Evolutionary conservation across 2,888 invertebrate species (phyloP), one percentile per base, ranked within the genome.

Genomic region (Hypsopygia costalis): DNA sequence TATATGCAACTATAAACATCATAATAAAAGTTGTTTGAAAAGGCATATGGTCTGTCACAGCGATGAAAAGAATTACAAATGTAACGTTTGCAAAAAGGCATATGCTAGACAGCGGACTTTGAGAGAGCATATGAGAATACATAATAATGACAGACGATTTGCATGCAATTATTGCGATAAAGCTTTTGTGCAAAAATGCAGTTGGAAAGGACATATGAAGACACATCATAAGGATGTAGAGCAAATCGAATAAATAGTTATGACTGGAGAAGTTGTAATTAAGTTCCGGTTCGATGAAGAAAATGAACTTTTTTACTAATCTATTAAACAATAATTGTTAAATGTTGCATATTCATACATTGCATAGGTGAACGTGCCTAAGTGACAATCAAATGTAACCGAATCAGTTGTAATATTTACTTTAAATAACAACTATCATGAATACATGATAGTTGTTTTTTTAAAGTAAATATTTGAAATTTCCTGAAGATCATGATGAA

Each of bases 141-240:
- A 45, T 36, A 39, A 38, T 22, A 38, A 38, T 32, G 41, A 45
- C 11, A 41, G 25, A 29, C 12, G 44, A 8, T 41, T 34, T 29
- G 11, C n/a, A 2, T 40, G 44, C 27, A 33, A 37, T 6, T 22
- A 20, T 37, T 43, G 39, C 10, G 43, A 36, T 9, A 11, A 11
- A 11, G 30, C 34, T 1, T 43, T 38, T 16, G 35, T 43, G 1
- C 43, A 43, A 34, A 43, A 43, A 10, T 38, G 37, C 7, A 35
- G 37, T 20, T 22, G 34, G 16, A 33, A 30, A 32, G 33, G 38
- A 34, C 43, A 43, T 34, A 31, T 43, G 39, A 34, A 35, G 21
- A 32, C 36, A 7, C 34, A 41, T 10, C 41, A 41, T 35, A 36
- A 32, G 11, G 40, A 34, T 25, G 10, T 27, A 5, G 9, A 11